Conservation (phyloP, 2,888 invertebrate species). For the Metellina segmentata region DNA sequence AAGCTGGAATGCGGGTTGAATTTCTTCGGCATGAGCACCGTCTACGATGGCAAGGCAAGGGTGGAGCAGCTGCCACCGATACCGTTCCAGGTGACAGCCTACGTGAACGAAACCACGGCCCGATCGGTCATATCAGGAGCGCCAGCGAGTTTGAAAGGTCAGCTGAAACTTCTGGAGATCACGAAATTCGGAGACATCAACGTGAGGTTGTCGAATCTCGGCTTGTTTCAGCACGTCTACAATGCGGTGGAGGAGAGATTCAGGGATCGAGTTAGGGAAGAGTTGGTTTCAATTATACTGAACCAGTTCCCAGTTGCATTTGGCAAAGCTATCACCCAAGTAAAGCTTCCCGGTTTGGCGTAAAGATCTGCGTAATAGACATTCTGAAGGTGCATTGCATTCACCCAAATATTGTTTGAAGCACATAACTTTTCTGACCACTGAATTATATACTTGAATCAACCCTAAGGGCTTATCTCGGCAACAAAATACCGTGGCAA, state of each 20-base stretch:
- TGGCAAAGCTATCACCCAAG: slow-evolving; percentile 38
- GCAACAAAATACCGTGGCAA: too few relatives aligned
- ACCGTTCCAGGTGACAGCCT: slow-evolving; percentile 60
- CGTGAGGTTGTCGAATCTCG: slow-evolving; percentile 43
- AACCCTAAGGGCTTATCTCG: too few relatives aligned
- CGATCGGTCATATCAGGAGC: slow-evolving; percentile 36
- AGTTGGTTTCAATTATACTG: slow-evolving; percentile 37
- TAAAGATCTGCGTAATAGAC: not conserved
- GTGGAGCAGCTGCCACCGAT: slow-evolving; percentile 52
- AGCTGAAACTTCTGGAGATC: slow-evolving; percentile 56
- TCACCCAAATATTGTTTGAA: too few relatives aligned
- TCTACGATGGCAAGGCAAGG: slow-evolving; percentile 51
- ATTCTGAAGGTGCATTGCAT: too few relatives aligned
- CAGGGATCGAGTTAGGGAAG: slow-evolving; percentile 45
- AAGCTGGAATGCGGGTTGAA: slow-evolving; percentile 56
- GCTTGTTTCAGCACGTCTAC: slow-evolving; percentile 52
- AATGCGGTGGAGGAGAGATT: slow-evolving; percentile 61
- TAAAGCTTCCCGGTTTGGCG: slow-evolving; percentile 42
- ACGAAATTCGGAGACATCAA: slow-evolving; percentile 66
- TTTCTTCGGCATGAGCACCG: slow-evolving; percentile 57
- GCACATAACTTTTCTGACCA: too few relatives aligned
- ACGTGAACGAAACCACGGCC: slow-evolving; percentile 52
- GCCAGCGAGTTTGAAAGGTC: slow-evolving; percentile 54
- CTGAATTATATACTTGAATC: too few relatives aligned
- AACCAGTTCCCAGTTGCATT: slow-evolving; percentile 49